phyloP scores from a whole-genome alignment of 2,888 invertebrate genomes.

The Ophion slaviceki region DNA sequence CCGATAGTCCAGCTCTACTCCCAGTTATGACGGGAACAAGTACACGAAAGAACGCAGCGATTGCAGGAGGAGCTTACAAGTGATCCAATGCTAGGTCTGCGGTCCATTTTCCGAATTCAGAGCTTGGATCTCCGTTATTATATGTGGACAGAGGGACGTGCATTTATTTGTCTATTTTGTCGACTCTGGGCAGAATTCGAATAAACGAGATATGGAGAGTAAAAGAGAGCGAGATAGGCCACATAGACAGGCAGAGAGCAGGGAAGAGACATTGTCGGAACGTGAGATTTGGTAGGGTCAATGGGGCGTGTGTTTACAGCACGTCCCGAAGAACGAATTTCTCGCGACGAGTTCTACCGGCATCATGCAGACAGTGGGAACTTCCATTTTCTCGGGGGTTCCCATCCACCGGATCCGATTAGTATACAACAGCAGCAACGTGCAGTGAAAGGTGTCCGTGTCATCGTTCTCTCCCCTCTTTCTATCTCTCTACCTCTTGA shows the following conservation, averaged over 20 bases:
- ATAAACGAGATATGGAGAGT: neutral
- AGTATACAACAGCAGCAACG: conserved; percentile 73
- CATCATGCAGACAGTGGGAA: conserved; percentile 45
- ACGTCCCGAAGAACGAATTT: conserved; percentile 73
- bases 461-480: conserved; percentile 29
- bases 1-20: too few relatives aligned
- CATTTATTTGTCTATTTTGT: conserved; percentile 29
- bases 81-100: neutral
- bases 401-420: conserved; percentile 74
- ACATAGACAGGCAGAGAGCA: neutral
- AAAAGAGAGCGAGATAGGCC: conserved; percentile 9
- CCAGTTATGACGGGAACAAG: too few relatives aligned
- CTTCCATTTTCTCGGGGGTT: conserved; percentile 73
- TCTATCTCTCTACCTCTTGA: conserved; percentile 6
- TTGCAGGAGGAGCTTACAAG: neutral
- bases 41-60: neutral
- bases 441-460: conserved; percentile 59
- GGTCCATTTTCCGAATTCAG: neutral
- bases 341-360: conserved; percentile 60
- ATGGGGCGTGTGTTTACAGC: conserved; percentile 74
- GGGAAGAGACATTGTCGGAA: conserved; percentile 16
- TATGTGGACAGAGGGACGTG: neutral
- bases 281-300: conserved; percentile 59
- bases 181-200: neutral
- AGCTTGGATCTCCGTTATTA: neutral